Base-by-base conservation (phyloP, 1,140 invertebrate genomes). In the Hypothenemus hampei region DNA sequence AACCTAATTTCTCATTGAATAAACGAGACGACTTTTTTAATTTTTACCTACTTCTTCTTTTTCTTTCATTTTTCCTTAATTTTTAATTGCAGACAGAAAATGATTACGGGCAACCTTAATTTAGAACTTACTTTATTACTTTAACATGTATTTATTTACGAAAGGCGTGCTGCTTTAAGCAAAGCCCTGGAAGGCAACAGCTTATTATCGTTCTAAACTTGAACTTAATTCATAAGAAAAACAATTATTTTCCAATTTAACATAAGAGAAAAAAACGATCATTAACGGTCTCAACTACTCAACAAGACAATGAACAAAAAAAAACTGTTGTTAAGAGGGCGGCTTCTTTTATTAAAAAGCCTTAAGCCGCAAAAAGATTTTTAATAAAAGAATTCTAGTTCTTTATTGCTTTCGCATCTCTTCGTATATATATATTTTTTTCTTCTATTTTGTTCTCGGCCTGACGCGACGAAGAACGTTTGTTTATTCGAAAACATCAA, bases 401-500 rank as follows among this genome's bases (percentile, higher is more conserved):
- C 62, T 64, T 59, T 64, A 65, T 64, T 62, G 60, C 62, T 53
- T 64, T 65, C 55, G 58, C 64, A 65, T 64, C 58, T 62, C 49
- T n/a, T n/a, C n/a, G n/a, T n/a, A n/a, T n/a, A n/a, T n/a, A 60
- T 64, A 62, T 58, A 49, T 60, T 50, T 62, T 62, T 62, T 62
- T 16, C n/a, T n/a, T n/a, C 45, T 61, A 60, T 63, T 60, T 61
- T 63, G 43, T 60, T 52, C 56, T 50, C 44, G 51, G 29, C 46
- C 41, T 46, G 47, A 41, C 40, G 48, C 52, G 57, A n/a, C 45
- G 52, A 8, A 20, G 20, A 51, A 35, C 59, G 60, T 65, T 65
- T 65, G 60, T 63, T 65, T 65, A 64, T 64, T 58, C 53, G 56
- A 54, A n/a, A 58, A 60, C 62, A 65, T 65, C 64, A 65, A 65